A percentile compares a stretch with the other conserved stretches of the same genome.
Evolutionary conservation across 2,113 vertebrate genomes (phyloP).

Genomic region (Stegastes partitus): DNA sequence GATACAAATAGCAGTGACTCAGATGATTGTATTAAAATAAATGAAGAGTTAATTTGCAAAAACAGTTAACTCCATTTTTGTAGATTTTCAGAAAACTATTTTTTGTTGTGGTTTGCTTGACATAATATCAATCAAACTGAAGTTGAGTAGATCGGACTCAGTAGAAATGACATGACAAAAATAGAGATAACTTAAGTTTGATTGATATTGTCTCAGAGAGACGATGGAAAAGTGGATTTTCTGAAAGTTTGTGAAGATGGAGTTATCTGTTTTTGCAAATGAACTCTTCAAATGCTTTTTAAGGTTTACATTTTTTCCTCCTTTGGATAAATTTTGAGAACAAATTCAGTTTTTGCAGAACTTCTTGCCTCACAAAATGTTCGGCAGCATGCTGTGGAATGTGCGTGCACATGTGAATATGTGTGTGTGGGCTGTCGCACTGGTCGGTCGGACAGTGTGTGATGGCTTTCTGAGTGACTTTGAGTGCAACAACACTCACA

Average conservation of each 20-base stretch:
- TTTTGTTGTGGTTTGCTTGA: too few species aligned
- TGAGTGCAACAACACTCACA: conserved; percentile 32
- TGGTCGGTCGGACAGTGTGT: conserved; percentile 44
- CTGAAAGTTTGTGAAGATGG: too few species aligned
- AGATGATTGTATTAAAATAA: not conserved
- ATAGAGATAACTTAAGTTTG: too few species aligned
- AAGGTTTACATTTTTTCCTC: not conserved
- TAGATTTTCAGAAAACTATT: too few species aligned
- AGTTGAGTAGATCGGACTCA: too few species aligned
- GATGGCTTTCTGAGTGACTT: conserved; percentile 36
- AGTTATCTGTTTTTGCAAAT: too few species aligned
- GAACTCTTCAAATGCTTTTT: not conserved
- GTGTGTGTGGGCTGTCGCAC: conserved; percentile 56
- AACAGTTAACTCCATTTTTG: too few species aligned
- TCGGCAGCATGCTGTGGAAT: conserved; percentile 64
- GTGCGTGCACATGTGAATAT: conserved; percentile 57
- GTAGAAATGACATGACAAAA: too few species aligned
- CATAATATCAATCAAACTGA: too few species aligned
- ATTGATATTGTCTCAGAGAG: too few species aligned
- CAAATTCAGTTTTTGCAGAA: conserved; percentile 50
- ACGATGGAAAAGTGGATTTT: too few species aligned
- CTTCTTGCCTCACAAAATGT: conserved; percentile 55
- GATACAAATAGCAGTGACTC: not conserved
- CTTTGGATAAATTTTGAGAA: not conserved
- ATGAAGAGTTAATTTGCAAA: too few species aligned